Base-by-base conservation (phyloP, 2,113 vertebrate species). In the Brienomyrus brachyistius region DNA sequence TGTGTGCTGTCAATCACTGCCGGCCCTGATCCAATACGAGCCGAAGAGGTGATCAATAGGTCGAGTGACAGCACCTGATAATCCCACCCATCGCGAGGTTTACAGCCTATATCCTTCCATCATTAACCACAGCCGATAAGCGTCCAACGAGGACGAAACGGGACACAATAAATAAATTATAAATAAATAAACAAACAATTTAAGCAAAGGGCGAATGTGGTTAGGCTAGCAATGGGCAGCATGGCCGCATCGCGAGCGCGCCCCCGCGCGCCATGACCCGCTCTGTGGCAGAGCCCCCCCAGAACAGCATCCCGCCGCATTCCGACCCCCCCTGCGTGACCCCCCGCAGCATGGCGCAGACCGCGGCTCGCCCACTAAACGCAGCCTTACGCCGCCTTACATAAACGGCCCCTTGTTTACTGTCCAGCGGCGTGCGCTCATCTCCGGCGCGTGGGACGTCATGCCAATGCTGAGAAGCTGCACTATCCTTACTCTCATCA, bases 341-440 rank as follows among this genome's bases (percentile, higher is more conserved):
- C 56, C 35, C 1, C 35, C n/a, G 35, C 52, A 40, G 17, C 80
- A 89, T 40, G 80, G 47, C 54, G 54, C 82, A 31, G 52, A 70
- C 40, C 52, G 45, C 19, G 4, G 54, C 54, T 66, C 82, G 80
- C 85, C 82, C 82, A 62, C 83, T 5, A 59, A 50, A 10, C 40
- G 11, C 27, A 17, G 21, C 11, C 82, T 19, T 21, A 59, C 52
- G 40, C 56, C 43, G 45, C n/a, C 13, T 66, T 21, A 86, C 70
- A 89, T 86, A 89, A 86, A 86, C 40, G 48, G 54, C 45, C 23
- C 59, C 56, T 62, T 70, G 56, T 89, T 86, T 85, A 70, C 54
- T 27, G 62, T 62, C 51, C 50, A 31, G 52, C 48, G 88, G 62
- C n/a, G 23, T n/a, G 7, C 23, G 23, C 23, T 1, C 21, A 15